These are phyloP conservation scores for Lagorchestes hirsutus DNA, from an alignment of 2,797 vertebrate genomes.

Conservation along the genomic window DNA sequence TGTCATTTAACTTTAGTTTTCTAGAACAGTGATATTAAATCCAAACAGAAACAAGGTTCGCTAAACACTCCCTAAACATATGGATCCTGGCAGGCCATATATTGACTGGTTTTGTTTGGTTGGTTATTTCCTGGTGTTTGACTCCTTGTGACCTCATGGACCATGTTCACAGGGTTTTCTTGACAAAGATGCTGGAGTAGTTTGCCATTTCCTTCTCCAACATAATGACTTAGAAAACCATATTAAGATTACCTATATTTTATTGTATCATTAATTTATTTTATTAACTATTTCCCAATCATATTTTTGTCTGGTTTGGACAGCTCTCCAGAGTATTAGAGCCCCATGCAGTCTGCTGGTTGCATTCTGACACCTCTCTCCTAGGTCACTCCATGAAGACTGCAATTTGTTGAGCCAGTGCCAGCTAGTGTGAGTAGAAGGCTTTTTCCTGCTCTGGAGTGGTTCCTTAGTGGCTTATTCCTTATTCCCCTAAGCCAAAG, in stretches of 20 bases:
- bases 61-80: not conserved
- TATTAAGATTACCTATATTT: not conserved
- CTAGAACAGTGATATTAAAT: not conserved
- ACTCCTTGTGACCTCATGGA: not conserved
- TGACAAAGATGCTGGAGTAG: not conserved
- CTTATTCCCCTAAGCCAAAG: no score
- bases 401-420: not conserved
- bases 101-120: not conserved
- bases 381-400: not conserved
- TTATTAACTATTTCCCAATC: not conserved
- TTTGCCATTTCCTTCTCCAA: not conserved
- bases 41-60: not conserved
- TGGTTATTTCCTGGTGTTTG: not conserved
- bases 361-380: not conserved
- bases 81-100: not conserved
- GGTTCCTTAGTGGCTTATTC: no score
- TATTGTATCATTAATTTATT: not conserved
- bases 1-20: not conserved
- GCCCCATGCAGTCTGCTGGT: not conserved
- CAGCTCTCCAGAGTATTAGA: not conserved
- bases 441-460: not conserved
- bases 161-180: not conserved
- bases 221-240: not conserved
- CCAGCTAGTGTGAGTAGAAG: not conserved
- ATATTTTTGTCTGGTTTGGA: not conserved